phyloP scores from a whole-genome alignment of 2,113 vertebrate genomes.

The Syrrhaptes paradoxus region DNA sequence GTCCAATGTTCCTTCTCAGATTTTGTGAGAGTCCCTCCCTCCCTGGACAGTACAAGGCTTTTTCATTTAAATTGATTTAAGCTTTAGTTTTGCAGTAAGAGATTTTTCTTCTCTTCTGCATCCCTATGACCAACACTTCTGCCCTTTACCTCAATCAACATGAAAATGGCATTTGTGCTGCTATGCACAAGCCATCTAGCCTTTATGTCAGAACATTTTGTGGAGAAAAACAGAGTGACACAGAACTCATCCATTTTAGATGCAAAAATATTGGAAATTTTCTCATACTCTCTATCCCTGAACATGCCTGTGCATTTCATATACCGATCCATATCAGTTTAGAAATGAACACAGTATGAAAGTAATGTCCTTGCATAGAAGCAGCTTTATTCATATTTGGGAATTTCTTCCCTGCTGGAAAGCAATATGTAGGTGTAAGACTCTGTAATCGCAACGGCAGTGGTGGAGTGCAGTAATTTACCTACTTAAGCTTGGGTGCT shows the following conservation, averaged over 20 bases:
- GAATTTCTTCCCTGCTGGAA: background rate
- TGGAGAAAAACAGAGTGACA: background rate
- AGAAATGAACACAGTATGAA: background rate
- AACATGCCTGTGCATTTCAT: slow-evolving; percentile 26
- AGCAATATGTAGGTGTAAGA: background rate
- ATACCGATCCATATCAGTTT: background rate
- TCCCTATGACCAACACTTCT: background rate
- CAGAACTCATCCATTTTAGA: background rate
- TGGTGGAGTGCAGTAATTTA: background rate
- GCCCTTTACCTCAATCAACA: slow-evolving; percentile 61
- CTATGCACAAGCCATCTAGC: background rate
- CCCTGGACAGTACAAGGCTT: background rate
- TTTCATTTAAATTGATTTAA: slow-evolving; percentile 29
- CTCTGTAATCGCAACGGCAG: background rate
- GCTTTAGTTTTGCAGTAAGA: slow-evolving; percentile 4
- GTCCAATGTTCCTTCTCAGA: background rate
- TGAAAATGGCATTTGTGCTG: slow-evolving; percentile 38
- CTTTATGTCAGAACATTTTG: slow-evolving; percentile 11
- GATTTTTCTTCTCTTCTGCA: slow-evolving; percentile 15
- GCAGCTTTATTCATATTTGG: slow-evolving; percentile 8
- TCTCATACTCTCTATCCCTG: background rate
- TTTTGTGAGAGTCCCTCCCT: background rate
- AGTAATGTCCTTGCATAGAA: background rate
- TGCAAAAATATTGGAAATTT: background rate
- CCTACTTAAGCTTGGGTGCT: background rate